These are phyloP conservation scores for Tretioscincus oriximinensis DNA, from an alignment of 2,113 vertebrate species.

Conservation along the genomic window DNA sequence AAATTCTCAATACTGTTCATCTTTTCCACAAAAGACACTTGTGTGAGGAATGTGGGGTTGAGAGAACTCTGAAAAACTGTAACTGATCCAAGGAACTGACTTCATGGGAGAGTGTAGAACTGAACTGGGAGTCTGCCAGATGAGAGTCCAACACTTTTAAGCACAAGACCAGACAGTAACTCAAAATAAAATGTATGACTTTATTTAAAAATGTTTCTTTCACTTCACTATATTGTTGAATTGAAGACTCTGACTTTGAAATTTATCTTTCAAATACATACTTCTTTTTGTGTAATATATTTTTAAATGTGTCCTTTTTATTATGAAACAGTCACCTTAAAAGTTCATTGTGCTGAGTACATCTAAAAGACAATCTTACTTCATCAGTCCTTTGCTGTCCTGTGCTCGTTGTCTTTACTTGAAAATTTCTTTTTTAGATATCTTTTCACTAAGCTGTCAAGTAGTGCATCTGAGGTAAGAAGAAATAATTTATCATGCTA, in stretches of 20 bases:
- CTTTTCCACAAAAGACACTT: background rate
- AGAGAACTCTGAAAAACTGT: too few relatives aligned
- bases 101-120: too few relatives aligned
- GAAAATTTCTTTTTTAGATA: constrained; percentile 30
- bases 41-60: too few relatives aligned
- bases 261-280: background rate
- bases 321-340: constrained; percentile 9
- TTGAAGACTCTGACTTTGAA: constrained; percentile 20
- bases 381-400: background rate
- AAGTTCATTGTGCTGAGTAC: background rate
- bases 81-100: too few relatives aligned
- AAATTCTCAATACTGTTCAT: too few relatives aligned
- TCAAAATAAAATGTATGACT: too few relatives aligned
- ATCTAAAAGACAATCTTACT: background rate
- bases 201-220: background rate
- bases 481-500: constrained; percentile 53
- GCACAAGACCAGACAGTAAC: too few relatives aligned
- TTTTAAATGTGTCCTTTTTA: background rate
- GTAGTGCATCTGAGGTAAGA: constrained; percentile 49
- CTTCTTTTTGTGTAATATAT: constrained; percentile 2
- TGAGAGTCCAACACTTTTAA: too few relatives aligned
- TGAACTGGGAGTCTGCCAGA: too few relatives aligned
- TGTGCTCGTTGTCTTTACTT: constrained; percentile 35
- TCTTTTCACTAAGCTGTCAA: constrained; percentile 31
- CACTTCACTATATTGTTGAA: background rate